Percentiles rank a stretch among this genome's conserved stretches.
These are phyloP conservation scores for Epinephelus moara DNA, from an alignment of 2,113 vertebrate species.

Conservation along the genomic window DNA sequence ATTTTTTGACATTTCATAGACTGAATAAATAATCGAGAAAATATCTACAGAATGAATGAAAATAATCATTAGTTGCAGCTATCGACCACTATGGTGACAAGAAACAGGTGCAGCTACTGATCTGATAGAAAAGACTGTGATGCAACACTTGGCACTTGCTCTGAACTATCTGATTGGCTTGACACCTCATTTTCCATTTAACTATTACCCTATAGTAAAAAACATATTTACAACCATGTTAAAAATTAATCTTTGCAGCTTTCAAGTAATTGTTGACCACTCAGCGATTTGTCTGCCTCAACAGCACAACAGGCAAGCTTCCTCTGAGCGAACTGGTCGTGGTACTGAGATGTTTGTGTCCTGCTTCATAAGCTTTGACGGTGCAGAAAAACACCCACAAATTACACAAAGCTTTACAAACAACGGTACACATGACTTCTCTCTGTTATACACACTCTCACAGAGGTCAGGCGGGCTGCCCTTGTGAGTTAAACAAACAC, in stretches of 20 bases:
- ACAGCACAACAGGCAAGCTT: not conserved
- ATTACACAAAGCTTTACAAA: not conserved
- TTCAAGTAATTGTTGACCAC: not conserved
- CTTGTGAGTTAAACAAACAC: slow-evolving; percentile 59
- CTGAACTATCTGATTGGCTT: not conserved
- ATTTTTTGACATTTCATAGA: too few relatives aligned
- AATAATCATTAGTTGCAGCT: too few relatives aligned
- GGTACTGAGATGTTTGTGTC: not conserved
- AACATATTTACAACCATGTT: slow-evolving; percentile 49
- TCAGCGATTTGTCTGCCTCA: not conserved
- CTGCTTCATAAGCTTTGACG: not conserved
- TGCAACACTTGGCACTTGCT: not conserved
- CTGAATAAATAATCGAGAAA: too few relatives aligned
- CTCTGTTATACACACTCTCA: not conserved
- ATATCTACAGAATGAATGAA: too few relatives aligned
- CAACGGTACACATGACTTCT: not conserved
- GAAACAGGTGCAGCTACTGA: not conserved
- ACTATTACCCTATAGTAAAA: not conserved
- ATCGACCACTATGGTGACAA: not conserved
- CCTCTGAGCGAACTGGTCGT: not conserved
- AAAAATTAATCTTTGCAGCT: slow-evolving; percentile 44
- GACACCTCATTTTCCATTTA: not conserved
- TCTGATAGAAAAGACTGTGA: not conserved
- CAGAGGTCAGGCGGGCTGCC: slow-evolving; percentile 17
- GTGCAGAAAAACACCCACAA: slow-evolving; percentile 1